Conservation (phyloP, 2,797 vertebrate genomes). For the Glossophaga mutica region DNA sequence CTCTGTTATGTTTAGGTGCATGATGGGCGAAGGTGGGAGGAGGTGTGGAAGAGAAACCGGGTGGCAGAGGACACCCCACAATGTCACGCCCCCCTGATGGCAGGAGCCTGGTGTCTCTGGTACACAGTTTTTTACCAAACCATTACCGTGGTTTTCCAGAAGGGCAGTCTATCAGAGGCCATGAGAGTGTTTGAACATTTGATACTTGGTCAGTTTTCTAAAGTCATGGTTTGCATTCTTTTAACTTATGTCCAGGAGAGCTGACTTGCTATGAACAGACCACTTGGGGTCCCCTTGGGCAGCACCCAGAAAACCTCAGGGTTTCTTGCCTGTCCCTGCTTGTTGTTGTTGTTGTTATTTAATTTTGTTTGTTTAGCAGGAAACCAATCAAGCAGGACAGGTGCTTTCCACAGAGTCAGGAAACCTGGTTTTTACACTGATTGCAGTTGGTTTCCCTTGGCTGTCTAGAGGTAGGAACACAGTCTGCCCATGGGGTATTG, state of each 20-base stretch:
- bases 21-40: too few species aligned
- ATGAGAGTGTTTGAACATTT: background rate
- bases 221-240: background rate
- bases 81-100: fast-evolving
- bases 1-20: background rate
- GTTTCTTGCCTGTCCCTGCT: background rate
- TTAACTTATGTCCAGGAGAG: background rate
- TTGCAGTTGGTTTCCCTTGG: too few species aligned
- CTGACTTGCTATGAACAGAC: background rate
- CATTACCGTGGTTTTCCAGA: background rate
- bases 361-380: background rate
- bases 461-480: background rate
- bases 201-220: background rate
- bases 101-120: background rate
- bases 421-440: background rate
- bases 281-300: background rate
- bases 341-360: background rate
- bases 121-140: background rate
- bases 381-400: background rate
- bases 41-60: background rate
- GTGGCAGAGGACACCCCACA: background rate
- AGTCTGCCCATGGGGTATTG: fast-evolving
- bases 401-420: background rate
- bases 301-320: background rate
- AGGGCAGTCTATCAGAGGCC: background rate